phyloP scores from a whole-genome alignment of 2,888 invertebrate genomes.

The Synergus japonicus region DNA sequence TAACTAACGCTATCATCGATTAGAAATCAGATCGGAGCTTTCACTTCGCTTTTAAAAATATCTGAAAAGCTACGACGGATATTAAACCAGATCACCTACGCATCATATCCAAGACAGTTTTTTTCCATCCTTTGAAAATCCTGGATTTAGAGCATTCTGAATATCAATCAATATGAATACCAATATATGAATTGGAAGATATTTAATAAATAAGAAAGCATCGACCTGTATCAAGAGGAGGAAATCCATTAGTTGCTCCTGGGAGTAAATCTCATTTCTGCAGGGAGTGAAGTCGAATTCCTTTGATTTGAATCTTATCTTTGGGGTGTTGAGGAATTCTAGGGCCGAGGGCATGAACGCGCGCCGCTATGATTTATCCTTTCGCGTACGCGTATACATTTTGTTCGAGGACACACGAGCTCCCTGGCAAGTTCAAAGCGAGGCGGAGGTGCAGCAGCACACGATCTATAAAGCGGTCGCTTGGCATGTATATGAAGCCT shows the following conservation, averaged over 20 bases:
- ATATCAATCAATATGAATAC: background rate
- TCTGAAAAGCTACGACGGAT: background rate
- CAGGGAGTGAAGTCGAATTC: conserved; percentile 14
- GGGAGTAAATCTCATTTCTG: conserved; percentile 28
- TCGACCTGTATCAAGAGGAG: conserved; percentile 19
- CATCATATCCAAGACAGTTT: background rate
- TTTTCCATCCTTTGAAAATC: background rate
- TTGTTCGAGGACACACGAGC: conserved; percentile 44
- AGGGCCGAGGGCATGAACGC: conserved; percentile 18
- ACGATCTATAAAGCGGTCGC: conserved; percentile 53
- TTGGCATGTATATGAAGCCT: conserved; percentile 71
- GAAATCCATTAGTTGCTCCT: conserved; percentile 26
- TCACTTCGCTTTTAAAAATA: background rate
- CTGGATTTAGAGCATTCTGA: background rate
- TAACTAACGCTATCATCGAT: background rate
- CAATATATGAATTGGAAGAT: background rate
- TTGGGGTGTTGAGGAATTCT: conserved; percentile 41
- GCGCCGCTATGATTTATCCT: conserved; percentile 43
- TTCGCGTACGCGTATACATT: conserved; percentile 38
- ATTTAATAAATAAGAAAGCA: conserved; percentile 26
- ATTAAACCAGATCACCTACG: background rate
- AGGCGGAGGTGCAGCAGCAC: conserved; percentile 39
- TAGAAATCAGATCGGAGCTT: background rate
- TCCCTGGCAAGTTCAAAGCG: conserved; percentile 39
- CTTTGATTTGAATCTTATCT: conserved; percentile 41